phyloP scores from a whole-genome alignment of 2,888 invertebrate genomes.

The Tethea ocularis region DNA sequence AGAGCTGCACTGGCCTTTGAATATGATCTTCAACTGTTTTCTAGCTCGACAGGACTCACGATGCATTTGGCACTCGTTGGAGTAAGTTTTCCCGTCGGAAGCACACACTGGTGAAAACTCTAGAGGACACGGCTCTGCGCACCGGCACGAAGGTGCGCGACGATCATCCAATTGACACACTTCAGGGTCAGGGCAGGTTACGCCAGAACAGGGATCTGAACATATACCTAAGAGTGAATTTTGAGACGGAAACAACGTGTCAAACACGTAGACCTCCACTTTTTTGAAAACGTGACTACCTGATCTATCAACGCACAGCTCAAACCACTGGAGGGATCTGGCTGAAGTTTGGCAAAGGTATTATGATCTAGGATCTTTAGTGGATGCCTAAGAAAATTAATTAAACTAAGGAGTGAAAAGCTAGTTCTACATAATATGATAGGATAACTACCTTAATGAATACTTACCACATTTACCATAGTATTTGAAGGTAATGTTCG shows the following conservation, averaged over 20 bases:
- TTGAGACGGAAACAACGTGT: too few relatives aligned
- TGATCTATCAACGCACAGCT: too few relatives aligned
- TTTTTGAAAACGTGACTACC: too few relatives aligned
- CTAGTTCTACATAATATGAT: too few relatives aligned
- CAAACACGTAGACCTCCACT: too few relatives aligned
- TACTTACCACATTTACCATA: conserved; percentile 94
- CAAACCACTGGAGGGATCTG: too few relatives aligned
- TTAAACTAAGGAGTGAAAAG: too few relatives aligned
- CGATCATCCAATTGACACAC: conserved; percentile 92
- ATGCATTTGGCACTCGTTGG: conserved; percentile 92
- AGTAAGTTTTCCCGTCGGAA: conserved; percentile 91
- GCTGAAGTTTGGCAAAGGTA: too few relatives aligned
- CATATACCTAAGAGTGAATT: too few relatives aligned
- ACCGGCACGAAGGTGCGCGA: conserved; percentile 91
- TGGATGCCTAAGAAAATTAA: too few relatives aligned
- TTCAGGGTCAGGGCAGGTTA: conserved; percentile 91
- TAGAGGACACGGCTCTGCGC: conserved; percentile 91
- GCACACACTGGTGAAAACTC: conserved; percentile 92
- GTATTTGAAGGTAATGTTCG: conserved; percentile 91
- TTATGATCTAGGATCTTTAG: too few relatives aligned
- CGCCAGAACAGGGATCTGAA: conserved; percentile 92
- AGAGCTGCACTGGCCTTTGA: conserved; percentile 92
- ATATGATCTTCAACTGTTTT: conserved; percentile 89
- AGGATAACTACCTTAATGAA: not conserved
- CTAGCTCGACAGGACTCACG: conserved; percentile 91